Conservation (phyloP, 2,113 vertebrate genomes). For the Notothenia coriiceps region DNA sequence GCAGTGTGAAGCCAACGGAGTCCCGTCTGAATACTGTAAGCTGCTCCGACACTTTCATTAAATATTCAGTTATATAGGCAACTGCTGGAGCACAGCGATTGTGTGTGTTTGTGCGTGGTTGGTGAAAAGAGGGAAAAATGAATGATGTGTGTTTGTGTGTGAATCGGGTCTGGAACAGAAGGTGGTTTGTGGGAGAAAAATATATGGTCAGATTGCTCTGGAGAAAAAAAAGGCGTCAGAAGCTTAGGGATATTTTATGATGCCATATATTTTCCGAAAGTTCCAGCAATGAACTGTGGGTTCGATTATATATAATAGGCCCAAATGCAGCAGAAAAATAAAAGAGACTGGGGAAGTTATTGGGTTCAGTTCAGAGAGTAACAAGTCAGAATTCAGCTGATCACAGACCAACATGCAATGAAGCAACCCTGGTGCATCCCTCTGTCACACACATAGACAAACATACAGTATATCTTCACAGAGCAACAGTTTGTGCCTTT, state of each 20-base stretch:
- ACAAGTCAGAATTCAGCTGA: background rate
- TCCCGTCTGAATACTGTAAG: slow-evolving; percentile 38
- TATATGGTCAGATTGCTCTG: background rate
- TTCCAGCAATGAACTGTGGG: slow-evolving; percentile 3
- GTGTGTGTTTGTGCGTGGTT: slow-evolving; percentile 1
- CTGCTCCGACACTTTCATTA: slow-evolving; percentile 57
- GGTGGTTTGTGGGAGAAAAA: slow-evolving; percentile 12
- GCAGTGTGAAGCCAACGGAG: background rate
- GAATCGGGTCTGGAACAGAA: background rate
- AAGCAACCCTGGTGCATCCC: background rate
- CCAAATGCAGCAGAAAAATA: background rate
- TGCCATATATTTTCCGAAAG: slow-evolving; percentile 2
- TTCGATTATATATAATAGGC: slow-evolving; percentile 1
- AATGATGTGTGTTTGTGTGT: slow-evolving; percentile 1
- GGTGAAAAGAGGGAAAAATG: background rate
- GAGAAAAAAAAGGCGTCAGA: background rate
- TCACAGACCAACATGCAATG: background rate
- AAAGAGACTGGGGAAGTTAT: background rate
- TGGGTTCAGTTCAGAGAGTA: background rate
- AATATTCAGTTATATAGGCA: slow-evolving; percentile 53
- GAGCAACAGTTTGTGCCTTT: background rate
- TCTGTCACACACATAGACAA: background rate
- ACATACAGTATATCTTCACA: background rate
- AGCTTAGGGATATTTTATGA: slow-evolving; percentile 24
- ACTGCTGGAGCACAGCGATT: background rate